A percentile compares a stretch with the other conserved stretches of the same genome.
Evolutionary conservation across 2,113 vertebrate species (phyloP).

Genomic region (Hippocampus comes): DNA sequence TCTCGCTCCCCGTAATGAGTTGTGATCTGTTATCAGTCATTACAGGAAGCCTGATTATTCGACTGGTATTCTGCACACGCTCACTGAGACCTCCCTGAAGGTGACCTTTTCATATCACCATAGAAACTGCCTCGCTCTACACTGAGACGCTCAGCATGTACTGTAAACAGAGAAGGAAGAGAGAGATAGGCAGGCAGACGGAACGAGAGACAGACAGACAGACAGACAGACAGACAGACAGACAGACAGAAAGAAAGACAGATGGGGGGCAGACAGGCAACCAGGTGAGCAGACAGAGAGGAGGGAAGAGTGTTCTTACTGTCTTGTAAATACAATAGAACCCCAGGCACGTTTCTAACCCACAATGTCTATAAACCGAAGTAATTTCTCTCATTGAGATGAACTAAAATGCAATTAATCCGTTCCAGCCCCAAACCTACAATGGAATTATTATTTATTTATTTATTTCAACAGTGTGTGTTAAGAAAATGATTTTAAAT

Average conservation of each 20-base stretch:
- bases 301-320: background rate
- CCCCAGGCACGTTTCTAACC: too few species aligned
- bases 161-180: constrained; percentile 38
- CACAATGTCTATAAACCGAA: too few species aligned
- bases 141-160: constrained; percentile 45
- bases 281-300: background rate
- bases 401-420: too few species aligned
- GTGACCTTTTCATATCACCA: constrained; percentile 80
- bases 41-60: constrained; percentile 77
- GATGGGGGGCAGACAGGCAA: background rate
- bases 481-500: too few species aligned
- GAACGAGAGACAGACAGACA: background rate
- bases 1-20: constrained; percentile 66
- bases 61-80: constrained; percentile 66
- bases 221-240: too few species aligned
- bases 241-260: background rate
- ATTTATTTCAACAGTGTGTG: too few species aligned
- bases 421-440: too few species aligned
- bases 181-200: constrained; percentile 6
- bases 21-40: constrained; percentile 70
- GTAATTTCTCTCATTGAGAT: too few species aligned
- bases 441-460: too few species aligned
- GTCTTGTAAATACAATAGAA: too few species aligned
- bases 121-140: constrained; percentile 72
- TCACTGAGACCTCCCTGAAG: constrained; percentile 76